Conservation (phyloP, 1,140 invertebrate genomes). For the Cherax destructor region DNA sequence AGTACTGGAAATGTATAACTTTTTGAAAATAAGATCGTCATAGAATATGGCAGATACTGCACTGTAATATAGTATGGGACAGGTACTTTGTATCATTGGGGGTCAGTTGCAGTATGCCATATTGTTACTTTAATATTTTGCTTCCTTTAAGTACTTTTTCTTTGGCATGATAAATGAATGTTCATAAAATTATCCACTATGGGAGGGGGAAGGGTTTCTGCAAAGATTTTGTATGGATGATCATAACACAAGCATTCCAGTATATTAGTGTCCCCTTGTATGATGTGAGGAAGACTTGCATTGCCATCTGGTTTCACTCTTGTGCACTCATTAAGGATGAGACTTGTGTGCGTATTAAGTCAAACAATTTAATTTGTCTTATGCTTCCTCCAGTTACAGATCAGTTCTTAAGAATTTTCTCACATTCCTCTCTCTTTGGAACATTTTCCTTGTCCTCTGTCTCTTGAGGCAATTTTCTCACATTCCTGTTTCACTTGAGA, state of each 20-base stretch:
- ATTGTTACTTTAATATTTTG: too few species aligned
- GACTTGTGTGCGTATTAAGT: slow-evolving; percentile 1
- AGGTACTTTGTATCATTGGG: too few species aligned
- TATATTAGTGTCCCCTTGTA: slow-evolving; percentile 11
- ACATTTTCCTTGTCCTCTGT: background rate
- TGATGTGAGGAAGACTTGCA: slow-evolving; percentile 21
- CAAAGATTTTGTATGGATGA: slow-evolving; percentile 15
- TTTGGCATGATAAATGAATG: background rate
- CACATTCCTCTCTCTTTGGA: background rate
- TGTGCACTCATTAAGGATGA: slow-evolving; percentile 3
- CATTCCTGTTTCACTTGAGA: background rate
- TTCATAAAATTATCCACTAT: background rate
- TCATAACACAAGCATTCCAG: slow-evolving; percentile 45
- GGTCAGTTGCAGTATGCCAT: too few species aligned
- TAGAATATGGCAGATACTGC: too few species aligned
- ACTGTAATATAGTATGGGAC: too few species aligned
- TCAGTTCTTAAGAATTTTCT: slow-evolving; percentile 2
- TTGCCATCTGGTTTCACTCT: background rate
- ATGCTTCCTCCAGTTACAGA: background rate
- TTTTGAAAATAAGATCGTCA: too few species aligned
- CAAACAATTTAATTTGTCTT: background rate
- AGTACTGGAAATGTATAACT: too few species aligned
- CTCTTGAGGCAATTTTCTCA: background rate
- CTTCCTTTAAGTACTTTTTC: background rate
- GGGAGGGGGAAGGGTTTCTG: slow-evolving; percentile 5